phyloP scores from a whole-genome alignment of 2,113 vertebrate species.

The Bubalus kerabau region DNA sequence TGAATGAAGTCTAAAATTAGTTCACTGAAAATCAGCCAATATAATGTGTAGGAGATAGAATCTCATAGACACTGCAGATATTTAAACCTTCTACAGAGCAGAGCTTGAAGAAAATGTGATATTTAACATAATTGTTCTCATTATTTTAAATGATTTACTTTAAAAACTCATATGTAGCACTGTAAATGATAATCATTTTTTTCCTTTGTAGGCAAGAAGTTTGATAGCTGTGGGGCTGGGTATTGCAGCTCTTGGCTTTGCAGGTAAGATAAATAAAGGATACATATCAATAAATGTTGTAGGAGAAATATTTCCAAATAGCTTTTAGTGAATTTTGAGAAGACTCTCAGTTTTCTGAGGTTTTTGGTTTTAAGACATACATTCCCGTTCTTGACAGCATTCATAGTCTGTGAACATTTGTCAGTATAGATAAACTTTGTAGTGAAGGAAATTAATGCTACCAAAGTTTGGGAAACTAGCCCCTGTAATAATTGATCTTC shows the following conservation, averaged over 20 bases:
- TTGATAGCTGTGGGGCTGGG: constrained; percentile 92
- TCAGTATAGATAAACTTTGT: background rate
- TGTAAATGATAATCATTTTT: background rate
- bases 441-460: background rate
- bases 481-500: background rate
- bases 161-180: background rate
- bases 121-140: background rate
- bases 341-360: background rate
- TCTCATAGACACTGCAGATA: background rate
- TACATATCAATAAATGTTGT: background rate
- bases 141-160: background rate
- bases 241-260: constrained; percentile 90
- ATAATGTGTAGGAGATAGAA: background rate
- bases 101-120: background rate
- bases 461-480: background rate
- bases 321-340: background rate
- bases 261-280: constrained; percentile 81
- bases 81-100: background rate
- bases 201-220: constrained; percentile 81
- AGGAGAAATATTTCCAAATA: background rate
- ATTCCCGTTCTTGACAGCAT: background rate
- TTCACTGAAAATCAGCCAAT: constrained; percentile 28
- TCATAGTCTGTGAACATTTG: background rate
- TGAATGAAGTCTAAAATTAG: constrained; percentile 10
- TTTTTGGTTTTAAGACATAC: background rate